phyloP scores from a whole-genome alignment of 2,113 vertebrate genomes.

The Cichladusa arquata region DNA sequence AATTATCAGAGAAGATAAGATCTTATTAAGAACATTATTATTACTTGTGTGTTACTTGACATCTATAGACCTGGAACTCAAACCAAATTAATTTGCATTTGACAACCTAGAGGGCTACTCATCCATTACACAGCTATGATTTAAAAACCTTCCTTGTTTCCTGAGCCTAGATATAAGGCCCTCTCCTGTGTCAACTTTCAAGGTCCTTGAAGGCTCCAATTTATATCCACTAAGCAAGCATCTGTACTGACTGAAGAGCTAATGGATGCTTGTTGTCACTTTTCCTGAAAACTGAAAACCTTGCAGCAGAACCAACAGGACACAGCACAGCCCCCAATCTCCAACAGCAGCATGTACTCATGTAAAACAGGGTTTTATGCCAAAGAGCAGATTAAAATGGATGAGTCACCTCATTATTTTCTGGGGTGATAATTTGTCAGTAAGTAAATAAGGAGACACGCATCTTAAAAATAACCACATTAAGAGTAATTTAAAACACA shows the following conservation, averaged over 20 bases:
- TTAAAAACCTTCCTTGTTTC: neutral
- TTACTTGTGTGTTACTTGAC: neutral
- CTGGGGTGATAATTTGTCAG: neutral
- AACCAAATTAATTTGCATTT: neutral
- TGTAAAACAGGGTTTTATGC: neutral
- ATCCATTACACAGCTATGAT: neutral
- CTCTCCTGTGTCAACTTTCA: neutral
- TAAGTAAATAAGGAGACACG: neutral
- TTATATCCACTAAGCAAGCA: neutral
- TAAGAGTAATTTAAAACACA: neutral
- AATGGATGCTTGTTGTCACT: neutral
- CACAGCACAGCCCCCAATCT: neutral
- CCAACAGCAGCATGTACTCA: neutral
- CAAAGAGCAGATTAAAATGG: neutral
- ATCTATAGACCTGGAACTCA: neutral
- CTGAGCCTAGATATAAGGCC: neutral
- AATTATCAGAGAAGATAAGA: neutral
- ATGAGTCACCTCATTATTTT: neutral
- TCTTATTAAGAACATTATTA: neutral
- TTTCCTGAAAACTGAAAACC: neutral
- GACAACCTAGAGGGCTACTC: neutral
- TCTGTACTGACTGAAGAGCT: neutral
- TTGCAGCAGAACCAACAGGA: neutral
- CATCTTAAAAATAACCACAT: neutral
- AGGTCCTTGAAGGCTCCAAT: neutral